Conservation (phyloP, 2,888 invertebrate species). For the Scaeva pyrastri region DNA sequence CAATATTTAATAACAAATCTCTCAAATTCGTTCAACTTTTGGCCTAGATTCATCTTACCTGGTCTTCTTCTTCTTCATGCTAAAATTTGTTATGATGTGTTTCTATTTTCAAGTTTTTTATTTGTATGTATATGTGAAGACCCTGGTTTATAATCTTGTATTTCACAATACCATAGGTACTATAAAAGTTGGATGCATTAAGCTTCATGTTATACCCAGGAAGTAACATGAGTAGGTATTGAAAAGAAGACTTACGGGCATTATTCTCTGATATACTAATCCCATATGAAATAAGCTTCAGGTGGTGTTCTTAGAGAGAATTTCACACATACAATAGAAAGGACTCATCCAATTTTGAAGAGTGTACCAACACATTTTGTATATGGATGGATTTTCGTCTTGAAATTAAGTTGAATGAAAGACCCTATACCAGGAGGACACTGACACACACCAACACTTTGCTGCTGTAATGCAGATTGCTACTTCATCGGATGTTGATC, state of each 20-base stretch:
- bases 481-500: conserved; percentile 39
- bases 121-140: not conserved
- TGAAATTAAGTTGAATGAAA: not conserved
- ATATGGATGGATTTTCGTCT: not conserved
- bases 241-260: not conserved
- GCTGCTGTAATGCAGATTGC: conserved; percentile 43
- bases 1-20: conserved; percentile 61
- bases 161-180: conserved; percentile 22
- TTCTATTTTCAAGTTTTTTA: conserved; percentile 35
- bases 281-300: conserved; percentile 8
- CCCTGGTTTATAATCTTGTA: conserved; percentile 20
- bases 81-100: not conserved
- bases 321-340: conserved; percentile 41
- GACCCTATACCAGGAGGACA: conserved; percentile 22
- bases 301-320: conserved; percentile 20
- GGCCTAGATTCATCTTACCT: conserved; percentile 40
- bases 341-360: conserved; percentile 59
- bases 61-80: not conserved
- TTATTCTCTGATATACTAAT: not conserved
- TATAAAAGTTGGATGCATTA: conserved; percentile 5
- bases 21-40: conserved; percentile 36
- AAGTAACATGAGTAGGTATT: conserved; percentile 28
- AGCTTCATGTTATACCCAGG: conserved; percentile 2
- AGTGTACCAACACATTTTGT: not conserved
- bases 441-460: conserved; percentile 38